phyloP scores from a whole-genome alignment of 2,888 invertebrate genomes.

The Drosophila borealis region DNA sequence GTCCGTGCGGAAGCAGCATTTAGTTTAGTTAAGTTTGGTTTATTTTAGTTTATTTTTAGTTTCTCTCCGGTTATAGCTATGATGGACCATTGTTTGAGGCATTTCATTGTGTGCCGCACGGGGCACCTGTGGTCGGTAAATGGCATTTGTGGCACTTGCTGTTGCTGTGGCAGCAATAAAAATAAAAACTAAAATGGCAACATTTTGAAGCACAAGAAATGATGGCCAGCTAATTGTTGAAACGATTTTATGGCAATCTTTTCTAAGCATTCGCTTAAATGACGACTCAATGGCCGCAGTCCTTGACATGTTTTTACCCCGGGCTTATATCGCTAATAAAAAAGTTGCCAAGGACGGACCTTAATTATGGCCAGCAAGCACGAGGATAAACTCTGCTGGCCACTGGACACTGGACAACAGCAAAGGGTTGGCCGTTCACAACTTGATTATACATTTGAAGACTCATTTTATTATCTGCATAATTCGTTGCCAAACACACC shows the following conservation, averaged over 20 bases:
- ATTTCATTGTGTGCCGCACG: conserved; percentile 61
- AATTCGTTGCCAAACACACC: conserved; percentile 66
- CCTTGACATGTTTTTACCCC: conserved; percentile 61
- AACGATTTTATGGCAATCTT: conserved; percentile 5
- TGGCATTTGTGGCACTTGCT: conserved; percentile 18
- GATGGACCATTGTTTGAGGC: conserved; percentile 44
- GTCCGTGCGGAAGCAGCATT: conserved; percentile 44
- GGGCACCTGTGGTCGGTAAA: conserved; percentile 46
- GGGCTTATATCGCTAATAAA: conserved; percentile 37
- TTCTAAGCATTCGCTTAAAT: conserved; percentile 12
- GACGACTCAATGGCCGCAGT: conserved; percentile 37
- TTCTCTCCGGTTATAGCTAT: conserved; percentile 60
- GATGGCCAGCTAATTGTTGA: conserved; percentile 24
- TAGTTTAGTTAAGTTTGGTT: conserved; percentile 39
- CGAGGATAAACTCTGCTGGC: conserved; percentile 10
- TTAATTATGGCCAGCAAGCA: conserved; percentile 59
- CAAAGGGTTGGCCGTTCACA: conserved; percentile 35
- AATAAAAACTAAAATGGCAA: conserved; percentile 1
- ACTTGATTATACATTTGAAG: conserved; percentile 76
- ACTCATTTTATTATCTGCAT: conserved; percentile 78
- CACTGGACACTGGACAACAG: conserved; percentile 19
- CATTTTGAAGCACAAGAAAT: conserved; percentile 16
- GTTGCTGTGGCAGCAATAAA: conserved; percentile 27
- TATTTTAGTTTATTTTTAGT: conserved; percentile 36
- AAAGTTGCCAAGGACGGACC: conserved; percentile 56